A percentile compares a stretch with the other conserved stretches of the same genome.
phyloP scores from a whole-genome alignment of 1,140 invertebrate genomes.

The Tetramorium parvispinum region DNA sequence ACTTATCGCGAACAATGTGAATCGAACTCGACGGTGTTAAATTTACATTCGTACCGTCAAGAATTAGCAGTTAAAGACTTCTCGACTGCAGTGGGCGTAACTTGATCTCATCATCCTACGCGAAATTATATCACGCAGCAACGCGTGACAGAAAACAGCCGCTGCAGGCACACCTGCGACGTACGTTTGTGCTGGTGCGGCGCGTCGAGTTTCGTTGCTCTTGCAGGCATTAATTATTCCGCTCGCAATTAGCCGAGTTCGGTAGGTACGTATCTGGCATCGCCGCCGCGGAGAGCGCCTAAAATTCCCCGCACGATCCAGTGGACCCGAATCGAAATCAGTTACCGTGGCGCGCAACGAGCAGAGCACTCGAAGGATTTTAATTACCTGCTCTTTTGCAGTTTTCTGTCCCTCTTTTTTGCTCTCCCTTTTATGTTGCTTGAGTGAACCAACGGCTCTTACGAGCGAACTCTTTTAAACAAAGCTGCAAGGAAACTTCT shows the following conservation, averaged over 20 bases:
- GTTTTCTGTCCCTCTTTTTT: background rate
- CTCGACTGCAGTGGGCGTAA: background rate
- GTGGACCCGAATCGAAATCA: constrained; percentile 48
- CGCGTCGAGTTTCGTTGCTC: constrained; percentile 54
- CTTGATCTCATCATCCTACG: constrained; percentile 6
- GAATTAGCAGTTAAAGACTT: constrained; percentile 3
- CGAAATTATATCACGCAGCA: constrained; percentile 21
- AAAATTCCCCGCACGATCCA: constrained; percentile 64
- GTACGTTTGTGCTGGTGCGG: background rate
- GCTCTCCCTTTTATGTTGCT: background rate
- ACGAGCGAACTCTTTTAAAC: constrained; percentile 4
- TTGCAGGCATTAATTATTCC: constrained; percentile 66
- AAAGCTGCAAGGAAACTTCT: background rate
- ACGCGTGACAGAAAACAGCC: constrained; percentile 18
- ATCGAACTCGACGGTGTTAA: background rate
- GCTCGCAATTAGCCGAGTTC: constrained; percentile 64
- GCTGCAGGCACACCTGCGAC: constrained; percentile 2
- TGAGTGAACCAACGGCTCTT: background rate
- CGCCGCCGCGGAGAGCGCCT: background rate
- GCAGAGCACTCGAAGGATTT: constrained; percentile 15
- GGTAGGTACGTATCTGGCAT: constrained; percentile 49
- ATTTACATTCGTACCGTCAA: background rate
- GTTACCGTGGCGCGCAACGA: constrained; percentile 44
- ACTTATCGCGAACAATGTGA: background rate
- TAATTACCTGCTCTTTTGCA: constrained; percentile 19